Percentiles rank a stretch among this genome's conserved stretches.
phyloP scores from a whole-genome alignment of 2,113 vertebrate genomes.

The Rhombomys opimus region DNA sequence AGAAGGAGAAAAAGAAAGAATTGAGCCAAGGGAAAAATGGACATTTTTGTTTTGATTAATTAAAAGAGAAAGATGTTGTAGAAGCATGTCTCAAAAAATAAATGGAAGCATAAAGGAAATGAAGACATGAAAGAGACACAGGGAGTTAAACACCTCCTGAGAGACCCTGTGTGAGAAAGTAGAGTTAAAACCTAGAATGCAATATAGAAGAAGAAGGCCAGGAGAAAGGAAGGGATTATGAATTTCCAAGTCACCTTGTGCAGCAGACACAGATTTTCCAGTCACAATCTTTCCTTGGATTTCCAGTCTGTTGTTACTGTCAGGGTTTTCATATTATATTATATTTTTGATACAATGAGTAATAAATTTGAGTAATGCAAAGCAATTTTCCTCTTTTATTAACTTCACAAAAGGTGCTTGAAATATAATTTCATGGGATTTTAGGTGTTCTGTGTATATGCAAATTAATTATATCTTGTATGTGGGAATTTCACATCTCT shows the following conservation, averaged over 20 bases:
- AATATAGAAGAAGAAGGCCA: not conserved
- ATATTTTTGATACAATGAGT: not conserved
- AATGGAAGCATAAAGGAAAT: not conserved
- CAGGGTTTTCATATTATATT: not conserved
- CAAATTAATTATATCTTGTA: not conserved
- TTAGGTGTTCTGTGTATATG: not conserved
- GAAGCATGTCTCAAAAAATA: not conserved
- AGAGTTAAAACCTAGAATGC: not conserved
- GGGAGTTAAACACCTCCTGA: not conserved
- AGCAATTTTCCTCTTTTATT: not conserved
- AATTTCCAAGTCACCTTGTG: not conserved
- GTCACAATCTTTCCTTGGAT: accelerated
- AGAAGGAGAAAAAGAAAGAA: not conserved
- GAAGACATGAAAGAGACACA: not conserved
- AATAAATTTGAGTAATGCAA: not conserved
- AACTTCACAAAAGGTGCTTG: not conserved
- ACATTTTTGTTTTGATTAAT: not conserved
- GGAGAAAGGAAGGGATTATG: not conserved
- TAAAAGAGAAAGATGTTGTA: not conserved
- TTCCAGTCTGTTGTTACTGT: not conserved
- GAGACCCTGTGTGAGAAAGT: too few species aligned
- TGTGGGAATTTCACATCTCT: not conserved
- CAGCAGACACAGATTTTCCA: not conserved
- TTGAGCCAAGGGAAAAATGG: accelerated
- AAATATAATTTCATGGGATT: conserved; percentile 1